Conservation (phyloP, 2,888 invertebrate genomes). For the Drosophila neotestacea region DNA sequence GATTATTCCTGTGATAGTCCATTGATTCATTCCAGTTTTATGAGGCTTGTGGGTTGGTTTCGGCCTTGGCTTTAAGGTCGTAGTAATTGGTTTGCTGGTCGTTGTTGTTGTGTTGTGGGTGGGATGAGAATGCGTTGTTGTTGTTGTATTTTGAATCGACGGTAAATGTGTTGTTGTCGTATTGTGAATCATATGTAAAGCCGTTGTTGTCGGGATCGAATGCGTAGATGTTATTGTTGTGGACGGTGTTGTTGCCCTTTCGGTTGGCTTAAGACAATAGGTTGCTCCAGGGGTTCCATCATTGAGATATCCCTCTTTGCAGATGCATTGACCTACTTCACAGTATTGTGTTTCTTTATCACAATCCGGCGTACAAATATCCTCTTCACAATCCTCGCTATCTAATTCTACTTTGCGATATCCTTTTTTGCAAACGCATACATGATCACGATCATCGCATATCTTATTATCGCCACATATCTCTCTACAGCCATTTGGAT, state of each 20-base stretch:
- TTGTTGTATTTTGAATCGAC: not conserved
- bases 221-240: not conserved
- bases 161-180: not conserved
- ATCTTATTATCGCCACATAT: rapidly evolving
- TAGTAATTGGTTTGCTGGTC: not conserved
- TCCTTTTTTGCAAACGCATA: not conserved
- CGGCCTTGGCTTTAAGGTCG: not conserved
- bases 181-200: not conserved
- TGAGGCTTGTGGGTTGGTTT: not conserved
- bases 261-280: not conserved
- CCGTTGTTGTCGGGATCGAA: not conserved
- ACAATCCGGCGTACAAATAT: not conserved
- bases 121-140: not conserved
- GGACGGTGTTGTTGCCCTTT: not conserved
- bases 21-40: constrained; percentile 10
- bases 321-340: not conserved
- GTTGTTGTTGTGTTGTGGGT: not conserved
- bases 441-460: not conserved
- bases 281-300: not conserved
- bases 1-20: constrained; percentile 29
- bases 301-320: not conserved
- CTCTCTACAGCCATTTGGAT: not conserved
- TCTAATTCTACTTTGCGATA: rapidly evolving
- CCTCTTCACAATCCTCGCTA: not conserved
- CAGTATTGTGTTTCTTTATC: not conserved